phyloP scores from a whole-genome alignment of 1,140 invertebrate species.

The Anthonomus grandis region DNA sequence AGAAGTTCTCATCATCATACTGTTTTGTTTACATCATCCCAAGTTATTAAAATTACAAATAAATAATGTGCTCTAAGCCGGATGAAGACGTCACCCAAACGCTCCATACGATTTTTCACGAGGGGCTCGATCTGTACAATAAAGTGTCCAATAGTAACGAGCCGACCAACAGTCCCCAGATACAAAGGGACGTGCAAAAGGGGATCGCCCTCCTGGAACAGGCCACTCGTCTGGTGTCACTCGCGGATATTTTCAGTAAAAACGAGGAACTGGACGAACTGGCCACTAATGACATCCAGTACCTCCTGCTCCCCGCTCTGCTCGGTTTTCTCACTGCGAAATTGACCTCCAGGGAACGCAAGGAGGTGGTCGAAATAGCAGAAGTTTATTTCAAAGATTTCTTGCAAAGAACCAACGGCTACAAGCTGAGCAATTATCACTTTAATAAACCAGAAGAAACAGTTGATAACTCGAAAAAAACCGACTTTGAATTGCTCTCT shows the following conservation, averaged over 20 bases:
- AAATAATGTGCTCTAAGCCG: too few relatives aligned
- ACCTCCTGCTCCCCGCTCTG: constrained; percentile 78
- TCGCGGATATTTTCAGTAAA: constrained; percentile 76
- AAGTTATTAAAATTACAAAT: too few relatives aligned
- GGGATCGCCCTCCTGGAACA: constrained; percentile 73
- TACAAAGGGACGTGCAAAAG: constrained; percentile 63
- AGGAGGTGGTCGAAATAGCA: constrained; percentile 66
- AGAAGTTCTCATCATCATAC: too few relatives aligned
- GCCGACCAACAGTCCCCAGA: constrained; percentile 57
- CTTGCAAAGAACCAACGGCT: constrained; percentile 72
- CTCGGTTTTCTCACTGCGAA: constrained; percentile 73
- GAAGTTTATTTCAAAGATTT: constrained; percentile 86
- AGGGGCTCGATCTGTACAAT: constrained; percentile 58
- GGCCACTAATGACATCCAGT: constrained; percentile 79
- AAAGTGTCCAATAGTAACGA: constrained; percentile 55
- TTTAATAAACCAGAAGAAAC: constrained; percentile 16
- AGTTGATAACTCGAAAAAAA: constrained; percentile 18
- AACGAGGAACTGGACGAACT: constrained; percentile 89
- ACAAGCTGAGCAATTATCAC: constrained; percentile 64
- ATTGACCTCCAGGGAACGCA: constrained; percentile 60
- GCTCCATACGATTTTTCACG: constrained; percentile 55
- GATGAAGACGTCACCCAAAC: constrained; percentile 12
- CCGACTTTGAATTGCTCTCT: constrained; percentile 45
- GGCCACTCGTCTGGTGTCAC: constrained; percentile 72
- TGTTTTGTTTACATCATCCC: too few relatives aligned